Percentiles rank a stretch among this genome's conserved stretches.
Evolutionary conservation across 2,888 invertebrate genomes (phyloP).

Genomic region (Cyaniris semiargus): DNA sequence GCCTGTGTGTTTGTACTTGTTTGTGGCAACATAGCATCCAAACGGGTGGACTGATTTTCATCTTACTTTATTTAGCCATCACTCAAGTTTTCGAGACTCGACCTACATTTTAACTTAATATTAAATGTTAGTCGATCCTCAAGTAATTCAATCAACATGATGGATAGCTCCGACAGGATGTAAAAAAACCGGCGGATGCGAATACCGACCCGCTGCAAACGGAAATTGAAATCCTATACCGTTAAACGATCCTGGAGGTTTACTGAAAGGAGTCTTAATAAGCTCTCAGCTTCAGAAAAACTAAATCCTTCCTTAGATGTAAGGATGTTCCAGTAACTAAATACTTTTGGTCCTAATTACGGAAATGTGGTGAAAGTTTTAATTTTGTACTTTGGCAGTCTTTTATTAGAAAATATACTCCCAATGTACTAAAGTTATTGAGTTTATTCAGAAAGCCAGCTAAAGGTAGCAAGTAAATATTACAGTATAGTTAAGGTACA

Average conservation of each 20-base stretch:
- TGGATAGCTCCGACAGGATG: constrained; percentile 3
- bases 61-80: not conserved
- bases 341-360: not conserved
- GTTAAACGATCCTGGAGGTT: constrained; percentile 5
- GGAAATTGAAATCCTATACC: constrained; percentile 18
- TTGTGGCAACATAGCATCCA: not conserved
- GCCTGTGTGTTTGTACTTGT: not conserved
- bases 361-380: not conserved
- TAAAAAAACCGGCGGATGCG: not conserved
- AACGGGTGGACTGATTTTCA: not conserved
- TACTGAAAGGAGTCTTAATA: not conserved
- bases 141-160: not conserved
- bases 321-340: not conserved
- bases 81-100: not conserved
- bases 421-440: no score
- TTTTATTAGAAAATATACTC: no score
- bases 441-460: no score
- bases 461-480: no score
- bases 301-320: not conserved
- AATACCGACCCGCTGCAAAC: not conserved
- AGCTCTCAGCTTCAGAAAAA: constrained; percentile 4
- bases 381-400: not conserved
- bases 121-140: not conserved
- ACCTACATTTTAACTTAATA: not conserved
- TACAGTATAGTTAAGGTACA: no score